Evolutionary conservation across 2,888 invertebrate genomes (phyloP).

Genomic region (Apamea sordens): DNA sequence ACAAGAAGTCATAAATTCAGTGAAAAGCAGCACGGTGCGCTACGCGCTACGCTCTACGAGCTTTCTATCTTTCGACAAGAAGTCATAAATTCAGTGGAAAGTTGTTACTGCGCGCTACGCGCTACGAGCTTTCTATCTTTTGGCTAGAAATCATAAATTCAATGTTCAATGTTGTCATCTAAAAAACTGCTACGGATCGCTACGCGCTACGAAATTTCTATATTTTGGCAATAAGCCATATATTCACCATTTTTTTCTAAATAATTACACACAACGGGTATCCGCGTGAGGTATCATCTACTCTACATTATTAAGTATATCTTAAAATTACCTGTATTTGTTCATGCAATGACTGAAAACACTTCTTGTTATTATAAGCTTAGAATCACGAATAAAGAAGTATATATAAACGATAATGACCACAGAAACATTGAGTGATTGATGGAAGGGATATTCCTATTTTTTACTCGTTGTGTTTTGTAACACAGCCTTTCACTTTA

Average conservation of each 20-base stretch:
- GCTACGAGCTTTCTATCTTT: neutral
- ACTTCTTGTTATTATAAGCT: neutral
- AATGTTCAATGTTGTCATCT: neutral
- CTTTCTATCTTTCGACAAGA: neutral
- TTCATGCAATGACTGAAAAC: neutral
- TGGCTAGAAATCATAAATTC: neutral
- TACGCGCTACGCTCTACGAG: neutral
- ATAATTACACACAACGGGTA: neutral
- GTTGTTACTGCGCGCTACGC: neutral
- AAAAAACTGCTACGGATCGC: neutral
- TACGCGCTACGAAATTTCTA: neutral
- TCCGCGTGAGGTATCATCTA: neutral
- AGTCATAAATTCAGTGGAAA: neutral
- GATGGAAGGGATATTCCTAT: neutral
- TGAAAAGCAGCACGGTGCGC: neutral
- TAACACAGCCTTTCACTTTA: constrained; percentile 21
- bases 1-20: neutral
- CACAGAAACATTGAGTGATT: neutral
- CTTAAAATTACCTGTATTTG: neutral
- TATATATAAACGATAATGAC: too few relatives aligned
- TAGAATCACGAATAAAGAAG: neutral
- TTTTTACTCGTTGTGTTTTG: constrained; percentile 1
- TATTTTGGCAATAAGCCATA: neutral
- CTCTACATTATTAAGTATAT: neutral
- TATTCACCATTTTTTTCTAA: neutral